phyloP scores from a whole-genome alignment of 2,797 vertebrate species.

The Arremon brunneinucha region DNA sequence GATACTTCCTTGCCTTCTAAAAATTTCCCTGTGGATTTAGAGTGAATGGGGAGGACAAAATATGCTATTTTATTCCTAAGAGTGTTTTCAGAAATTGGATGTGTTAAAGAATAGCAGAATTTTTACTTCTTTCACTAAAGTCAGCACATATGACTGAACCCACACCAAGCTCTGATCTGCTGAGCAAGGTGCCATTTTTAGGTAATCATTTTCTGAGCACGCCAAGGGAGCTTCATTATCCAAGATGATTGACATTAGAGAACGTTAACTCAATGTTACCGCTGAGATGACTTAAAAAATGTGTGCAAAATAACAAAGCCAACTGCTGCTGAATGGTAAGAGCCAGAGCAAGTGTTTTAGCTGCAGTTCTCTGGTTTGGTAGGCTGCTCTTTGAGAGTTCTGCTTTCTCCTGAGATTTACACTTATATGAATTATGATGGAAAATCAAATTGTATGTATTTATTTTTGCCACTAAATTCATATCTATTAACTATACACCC shows the following conservation, averaged over 20 bases:
- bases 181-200: background rate
- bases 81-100: background rate
- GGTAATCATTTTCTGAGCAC: background rate
- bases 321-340: background rate
- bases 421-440: background rate
- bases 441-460: background rate
- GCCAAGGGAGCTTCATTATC: background rate
- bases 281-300: background rate
- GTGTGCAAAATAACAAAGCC: background rate
- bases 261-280: background rate
- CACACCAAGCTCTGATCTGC: background rate
- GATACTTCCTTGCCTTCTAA: background rate
- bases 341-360: background rate
- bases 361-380: background rate
- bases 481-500: background rate
- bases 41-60: background rate
- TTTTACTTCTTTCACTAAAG: background rate
- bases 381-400: background rate
- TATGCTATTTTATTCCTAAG: background rate
- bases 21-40: background rate
- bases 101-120: background rate
- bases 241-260: background rate
- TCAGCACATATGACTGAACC: background rate
- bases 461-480: background rate
- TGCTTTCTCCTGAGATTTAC: background rate